Evolutionary conservation across 2,113 vertebrate species (phyloP).

Genomic region (Thomomys bottae): DNA sequence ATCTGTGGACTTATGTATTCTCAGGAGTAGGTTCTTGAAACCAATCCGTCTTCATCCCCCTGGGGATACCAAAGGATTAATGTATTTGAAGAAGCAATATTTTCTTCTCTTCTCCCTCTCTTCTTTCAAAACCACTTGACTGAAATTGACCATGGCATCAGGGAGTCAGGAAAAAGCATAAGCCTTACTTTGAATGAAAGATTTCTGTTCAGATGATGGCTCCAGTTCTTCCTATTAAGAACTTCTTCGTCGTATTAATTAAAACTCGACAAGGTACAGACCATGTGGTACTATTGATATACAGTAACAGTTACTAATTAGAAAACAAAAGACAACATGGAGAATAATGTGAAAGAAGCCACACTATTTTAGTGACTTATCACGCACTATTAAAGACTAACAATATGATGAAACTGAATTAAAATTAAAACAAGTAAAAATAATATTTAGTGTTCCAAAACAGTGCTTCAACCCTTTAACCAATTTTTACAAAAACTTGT

Average conservation of each 20-base stretch:
- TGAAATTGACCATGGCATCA: neutral
- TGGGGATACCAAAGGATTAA: neutral
- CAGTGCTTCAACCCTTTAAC: conserved; percentile 4
- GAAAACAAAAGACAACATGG: neutral
- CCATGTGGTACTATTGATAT: neutral
- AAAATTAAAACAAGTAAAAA: conserved; percentile 32
- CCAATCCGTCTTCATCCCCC: too few species aligned
- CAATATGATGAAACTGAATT: conserved; percentile 25
- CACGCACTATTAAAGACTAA: neutral
- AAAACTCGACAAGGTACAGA: neutral
- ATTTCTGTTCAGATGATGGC: neutral
- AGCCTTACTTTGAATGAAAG: neutral
- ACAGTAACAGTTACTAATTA: neutral
- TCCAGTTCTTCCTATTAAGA: neutral
- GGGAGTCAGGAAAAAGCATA: neutral
- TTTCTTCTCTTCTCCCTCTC: neutral
- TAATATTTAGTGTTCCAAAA: conserved; percentile 22
- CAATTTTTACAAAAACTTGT: conserved; percentile 2
- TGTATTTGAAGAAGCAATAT: neutral
- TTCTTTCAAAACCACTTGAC: conserved; percentile 20
- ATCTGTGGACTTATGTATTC: neutral
- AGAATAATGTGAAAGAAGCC: neutral
- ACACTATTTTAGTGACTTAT: neutral
- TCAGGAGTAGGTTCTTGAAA: neutral
- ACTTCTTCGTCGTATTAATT: neutral